Evolutionary conservation across 2,888 invertebrate species (phyloP), one percentile per base, ranked within the genome.

Genomic region (Carcina quercana): DNA sequence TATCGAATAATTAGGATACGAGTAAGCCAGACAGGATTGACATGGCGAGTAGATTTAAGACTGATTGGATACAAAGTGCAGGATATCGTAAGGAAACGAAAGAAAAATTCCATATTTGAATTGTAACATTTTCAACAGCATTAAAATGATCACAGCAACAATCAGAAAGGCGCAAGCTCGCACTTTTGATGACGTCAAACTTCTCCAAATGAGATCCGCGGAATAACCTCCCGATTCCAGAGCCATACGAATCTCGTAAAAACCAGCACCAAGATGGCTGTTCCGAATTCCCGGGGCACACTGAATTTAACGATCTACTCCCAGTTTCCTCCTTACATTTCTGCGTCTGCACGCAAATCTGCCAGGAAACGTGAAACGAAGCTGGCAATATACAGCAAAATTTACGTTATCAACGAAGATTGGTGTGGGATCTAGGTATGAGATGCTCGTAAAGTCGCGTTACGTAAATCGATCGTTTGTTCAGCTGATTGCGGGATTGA

Each of bases 161-260:
- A 34, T 32, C 27, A 14, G 46, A 48, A 63, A 65, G 54, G 61
- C 54, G 57, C 58, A 58, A 50, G 57, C 61, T 53, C 32, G 58
- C 52, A 54, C 56, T 59, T 68, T 63, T 69, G 69, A 74, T 68
- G 73, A 73, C 64, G 50, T 45, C 52, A 64, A 73, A 78, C 64
- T 79, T 75, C 62, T 54, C 53, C 53, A 66, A 73, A 74, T 69
- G 65, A 67, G 67, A 62, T 70, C 54, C 60, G 52, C 59, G 65
- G 64, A 64, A 71, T 67, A 66, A 64, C 60, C 59, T 62, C 54
- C 62, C 66, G 64, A 73, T 70, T 68, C 60, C 58, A 53, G 58
- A 68, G 67, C 65, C 73, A 68, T 73, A 68, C 64, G 56, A 67
- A 73, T 64, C 67, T 74, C 76, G 71, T 79, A 76, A 80, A 79